Evolutionary conservation across 2,797 vertebrate genomes (phyloP), one percentile per base, ranked within the genome.

Genomic region (Phalloptychus januarius): DNA sequence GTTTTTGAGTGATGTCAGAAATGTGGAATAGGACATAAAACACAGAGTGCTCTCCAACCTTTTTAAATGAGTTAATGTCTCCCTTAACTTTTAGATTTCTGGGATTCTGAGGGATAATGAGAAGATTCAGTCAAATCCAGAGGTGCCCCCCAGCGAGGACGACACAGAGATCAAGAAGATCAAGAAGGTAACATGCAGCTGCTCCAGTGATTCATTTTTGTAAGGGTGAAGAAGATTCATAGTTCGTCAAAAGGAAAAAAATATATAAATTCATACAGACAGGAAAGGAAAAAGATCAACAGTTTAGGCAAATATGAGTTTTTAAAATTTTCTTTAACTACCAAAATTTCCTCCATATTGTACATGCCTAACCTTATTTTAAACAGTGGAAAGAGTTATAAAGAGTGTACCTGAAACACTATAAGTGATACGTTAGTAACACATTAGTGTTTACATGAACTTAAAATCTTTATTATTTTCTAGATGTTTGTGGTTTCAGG

Each of bases 141-240:
- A 93, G 46, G 93, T 92, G 0, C 81, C 94, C 0, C 96, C 97
- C 74, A 97, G 90, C 0, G 97, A 99, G 0, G 98, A 99, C 0
- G 98, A 99, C 94, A 97, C 96, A 0, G 98, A 99, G 92, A 97
- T 99, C 91, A 99, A 97, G 95, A 99, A 99, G 86, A 99, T 99
- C 86, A 99, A 99, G 92, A 99, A 99, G 97, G 98, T 99, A 79
- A 87, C 18, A 67, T 67, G 63, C 63, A 67, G 25, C n/a, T 42
- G 42, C n/a, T 2, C 11, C 25, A 45, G 2, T 74, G 69, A 38
- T 72, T 33, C 2, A 36, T 0, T 65, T 36, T 76, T 36, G 52
- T 31, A 78, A 5, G 4, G n/a, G 20, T 56, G 52, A 61, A 7
- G n/a, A 16, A 0, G 40, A 54, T 40, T 74, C 12, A 65, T 2